Percentiles rank a stretch among this genome's conserved stretches.
These are phyloP conservation scores for Drosophila fuyamai DNA, from an alignment of 1,140 invertebrate genomes.

Conservation along the genomic window DNA sequence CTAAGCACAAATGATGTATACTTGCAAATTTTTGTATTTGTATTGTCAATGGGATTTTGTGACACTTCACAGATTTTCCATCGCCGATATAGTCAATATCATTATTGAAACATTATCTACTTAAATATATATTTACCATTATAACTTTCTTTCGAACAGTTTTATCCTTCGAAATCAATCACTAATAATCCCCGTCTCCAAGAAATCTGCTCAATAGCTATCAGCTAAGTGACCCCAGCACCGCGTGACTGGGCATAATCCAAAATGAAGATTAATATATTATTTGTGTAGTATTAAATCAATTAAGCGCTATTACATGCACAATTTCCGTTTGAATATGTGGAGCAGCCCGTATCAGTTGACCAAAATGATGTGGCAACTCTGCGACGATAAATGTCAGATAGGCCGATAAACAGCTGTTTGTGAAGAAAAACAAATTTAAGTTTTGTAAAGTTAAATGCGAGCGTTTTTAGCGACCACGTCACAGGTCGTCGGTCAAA, in stretches of 20 bases:
- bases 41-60: not conserved
- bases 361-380: slow-evolving; percentile 11
- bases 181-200: not conserved
- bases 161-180: too few species aligned
- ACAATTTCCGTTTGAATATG: slow-evolving; percentile 44
- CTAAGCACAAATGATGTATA: not conserved
- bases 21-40: not conserved
- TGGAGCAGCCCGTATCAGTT: not conserved
- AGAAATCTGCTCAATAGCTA: slow-evolving; percentile 32
- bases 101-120: not conserved
- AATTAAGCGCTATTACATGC: slow-evolving; percentile 45
- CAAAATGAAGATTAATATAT: slow-evolving; percentile 20
- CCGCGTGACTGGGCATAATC: slow-evolving; percentile 38
- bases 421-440: slow-evolving; percentile 28
- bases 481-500: not conserved
- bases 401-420: slow-evolving; percentile 26
- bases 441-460: slow-evolving; percentile 28
- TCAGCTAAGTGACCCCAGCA: slow-evolving; percentile 35
- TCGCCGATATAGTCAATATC: not conserved
- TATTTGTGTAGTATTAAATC: slow-evolving; percentile 27
- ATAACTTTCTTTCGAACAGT: not conserved
- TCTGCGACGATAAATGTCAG: slow-evolving; percentile 24
- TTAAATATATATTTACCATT: too few species aligned
- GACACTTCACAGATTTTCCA: not conserved
- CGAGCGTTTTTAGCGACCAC: not conserved